Conservation (phyloP, 2,888 invertebrate genomes). For the Philereme vetulata region DNA sequence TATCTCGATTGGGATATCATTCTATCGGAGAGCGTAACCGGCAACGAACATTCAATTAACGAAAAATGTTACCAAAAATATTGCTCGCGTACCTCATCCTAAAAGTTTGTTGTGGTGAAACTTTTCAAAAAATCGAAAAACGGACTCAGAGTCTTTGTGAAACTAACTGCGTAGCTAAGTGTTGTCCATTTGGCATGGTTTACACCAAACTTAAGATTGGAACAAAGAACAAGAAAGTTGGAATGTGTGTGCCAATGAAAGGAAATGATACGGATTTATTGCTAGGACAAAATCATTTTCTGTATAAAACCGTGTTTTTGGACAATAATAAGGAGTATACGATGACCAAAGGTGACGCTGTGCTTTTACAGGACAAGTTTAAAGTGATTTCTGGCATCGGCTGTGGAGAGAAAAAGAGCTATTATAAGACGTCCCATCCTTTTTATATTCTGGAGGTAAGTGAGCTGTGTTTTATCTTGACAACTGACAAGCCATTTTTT, state of each 20-base stretch:
- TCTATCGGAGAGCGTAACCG: constrained; percentile 13
- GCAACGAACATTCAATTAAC: constrained; percentile 3
- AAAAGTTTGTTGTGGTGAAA: constrained; percentile 18
- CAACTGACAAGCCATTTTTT: too few species aligned
- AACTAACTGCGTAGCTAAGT: constrained; percentile 53
- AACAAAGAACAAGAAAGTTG: constrained; percentile 15
- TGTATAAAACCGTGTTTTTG: constrained; percentile 23
- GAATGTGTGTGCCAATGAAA: constrained; percentile 25
- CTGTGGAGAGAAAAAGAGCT: constrained; percentile 34
- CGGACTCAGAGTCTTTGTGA: constrained; percentile 35
- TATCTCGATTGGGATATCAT: constrained; percentile 15
- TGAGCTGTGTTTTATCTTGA: constrained; percentile 2
- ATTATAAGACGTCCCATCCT: constrained; percentile 26
- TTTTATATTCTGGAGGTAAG: constrained; percentile 48
- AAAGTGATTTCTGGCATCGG: constrained; percentile 41
- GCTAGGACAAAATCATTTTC: constrained; percentile 31
- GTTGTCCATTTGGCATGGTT: constrained; percentile 52
- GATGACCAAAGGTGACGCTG: constrained; percentile 13
- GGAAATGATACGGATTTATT: constrained; percentile 29
- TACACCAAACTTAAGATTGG: constrained; percentile 23
- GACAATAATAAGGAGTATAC: constrained; percentile 14
- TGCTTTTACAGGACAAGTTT: constrained; percentile 35
- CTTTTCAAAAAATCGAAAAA: constrained; percentile 24
- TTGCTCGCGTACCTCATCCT: constrained; percentile 19
- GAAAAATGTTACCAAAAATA: constrained; percentile 19